Base-by-base conservation (phyloP, 2,888 invertebrate species). In the Drosophila parthenogenetica region DNA sequence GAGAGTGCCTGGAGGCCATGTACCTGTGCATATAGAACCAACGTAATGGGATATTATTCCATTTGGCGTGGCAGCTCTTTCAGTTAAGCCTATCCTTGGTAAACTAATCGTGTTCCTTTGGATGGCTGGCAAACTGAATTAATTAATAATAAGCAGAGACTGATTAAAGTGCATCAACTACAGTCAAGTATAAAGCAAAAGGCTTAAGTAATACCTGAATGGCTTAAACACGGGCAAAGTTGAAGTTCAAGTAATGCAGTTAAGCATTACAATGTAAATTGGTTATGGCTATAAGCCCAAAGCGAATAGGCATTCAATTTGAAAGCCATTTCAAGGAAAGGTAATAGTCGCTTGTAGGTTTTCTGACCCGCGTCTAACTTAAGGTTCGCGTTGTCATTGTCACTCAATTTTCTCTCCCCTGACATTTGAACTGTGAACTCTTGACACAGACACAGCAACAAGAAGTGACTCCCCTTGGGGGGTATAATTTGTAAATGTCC, bases 401-500 rank as follows among this genome's bases (percentile, higher is more conserved):
- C 86, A 82, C 79, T 79, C 70, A 75, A 71, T 79, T 85, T 53
- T 60, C 49, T 51, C 37, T 43, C 16, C 59, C 42, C 59, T 69
- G 73, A 76, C 82, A 81, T 65, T 76, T 81, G 75, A 81, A 80
- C 81, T 84, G 77, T 74, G 84, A 81, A 77, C 54, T 57, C 81
- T 73, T 35, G 32, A 40, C 35, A 77, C 65, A 50, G 46, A 32
- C 32, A 29, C 37, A 37, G 13, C 37, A 49, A 49, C 17, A 60
- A 60, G 63, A 68, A 65, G 51, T 7, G 3, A 13, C 14, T 5
- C 10, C 43, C 68, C 69, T 48, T 37, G n/a, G 61, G 55, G 46
- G 64, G 71, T 69, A 77, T 79, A 77, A 87, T 82, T 87, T 83
- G 88, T 85, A 87, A 83, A 87, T 79, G 82, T 87, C 86, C 55